phyloP scores from a whole-genome alignment of 1,140 invertebrate genomes.

The Diachasmimorpha longicaudata region DNA sequence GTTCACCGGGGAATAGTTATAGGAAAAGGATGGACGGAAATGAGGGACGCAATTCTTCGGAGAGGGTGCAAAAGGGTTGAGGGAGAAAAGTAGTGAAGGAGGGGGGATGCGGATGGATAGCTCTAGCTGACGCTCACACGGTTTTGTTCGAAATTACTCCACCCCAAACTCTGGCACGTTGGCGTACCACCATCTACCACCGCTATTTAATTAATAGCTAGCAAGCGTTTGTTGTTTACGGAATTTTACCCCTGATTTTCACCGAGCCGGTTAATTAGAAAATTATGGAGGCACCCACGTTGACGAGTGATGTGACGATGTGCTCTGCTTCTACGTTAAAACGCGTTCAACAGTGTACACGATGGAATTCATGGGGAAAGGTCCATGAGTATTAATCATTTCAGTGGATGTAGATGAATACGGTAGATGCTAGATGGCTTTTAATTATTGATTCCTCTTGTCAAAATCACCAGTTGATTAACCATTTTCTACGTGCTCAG shows the following conservation, averaged over 20 bases:
- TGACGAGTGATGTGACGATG: conserved; percentile 17
- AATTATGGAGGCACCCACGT: conserved; percentile 32
- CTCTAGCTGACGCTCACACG: conserved; percentile 18
- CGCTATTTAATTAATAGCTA: conserved; percentile 47
- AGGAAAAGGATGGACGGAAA: neutral
- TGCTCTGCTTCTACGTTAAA: neutral
- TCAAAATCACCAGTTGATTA: too few species aligned
- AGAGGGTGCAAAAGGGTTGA: neutral
- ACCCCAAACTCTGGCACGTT: conserved; percentile 22
- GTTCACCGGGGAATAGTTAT: neutral
- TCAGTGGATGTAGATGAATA: neutral
- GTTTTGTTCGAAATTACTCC: conserved; percentile 43
- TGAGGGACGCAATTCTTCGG: neutral
- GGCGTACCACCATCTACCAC: conserved; percentile 20
- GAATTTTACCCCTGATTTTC: conserved; percentile 37
- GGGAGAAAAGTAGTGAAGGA: neutral
- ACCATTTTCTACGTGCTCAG: too few species aligned
- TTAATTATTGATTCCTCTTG: neutral
- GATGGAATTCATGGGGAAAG: neutral
- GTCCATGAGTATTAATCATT: conserved; percentile 6
- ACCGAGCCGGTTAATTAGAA: conserved; percentile 35
- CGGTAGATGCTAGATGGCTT: neutral
- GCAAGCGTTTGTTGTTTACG: conserved; percentile 39
- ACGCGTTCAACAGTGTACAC: neutral
- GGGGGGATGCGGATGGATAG: neutral